Base-by-base conservation (phyloP, 53 echinoderm and acorn worm species). In the Glandiceps talaboti region DNA sequence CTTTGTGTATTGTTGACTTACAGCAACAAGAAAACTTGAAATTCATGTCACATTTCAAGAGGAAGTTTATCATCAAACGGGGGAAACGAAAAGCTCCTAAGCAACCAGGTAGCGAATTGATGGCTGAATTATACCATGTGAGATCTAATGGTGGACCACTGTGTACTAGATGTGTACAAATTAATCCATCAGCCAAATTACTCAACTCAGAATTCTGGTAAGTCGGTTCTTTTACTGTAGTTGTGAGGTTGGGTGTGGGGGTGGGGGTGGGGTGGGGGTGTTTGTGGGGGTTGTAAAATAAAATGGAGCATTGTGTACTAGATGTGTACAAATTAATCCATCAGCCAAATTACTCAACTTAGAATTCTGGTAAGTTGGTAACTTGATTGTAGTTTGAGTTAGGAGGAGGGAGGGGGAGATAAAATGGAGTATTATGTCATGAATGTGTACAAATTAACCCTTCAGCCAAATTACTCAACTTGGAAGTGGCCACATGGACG, bases 1-100 rank as follows among this genome's bases (percentile, higher is more conserved):
- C n/a, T n/a, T n/a, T n/a, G n/a, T n/a, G n/a, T n/a, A n/a, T n/a
- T n/a, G n/a, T n/a, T n/a, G n/a, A n/a, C n/a, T n/a, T 32, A 73
- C 82, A 97, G 99, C 99, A 97, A 97, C 97, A 97, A 93, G 99
- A 97, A 81, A 97, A 97, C 77, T 87, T 97, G 30, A 97, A 97
- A 74, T 97, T 97, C 80, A 85, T 97, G 27, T 89, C 99, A 26
- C 99, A 97, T 79, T 97, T 97, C 89, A 97, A 97, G 90, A 94
- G 90, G 87, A 93, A 86, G 81, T 97, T 97, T 86, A 79, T 90
- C 80, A 97, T 97, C 89, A 77, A 89, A 86, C 85, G 91, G 14
- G 93, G 93, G 30, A 89, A 79, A 20, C 88, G 99, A 26, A 87
- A 84, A 28, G 29, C 75, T 25, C 84, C 89, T 10, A 80, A 84